Conservation (phyloP, 2,888 invertebrate genomes). For the Lasioglossum oenotherae region DNA sequence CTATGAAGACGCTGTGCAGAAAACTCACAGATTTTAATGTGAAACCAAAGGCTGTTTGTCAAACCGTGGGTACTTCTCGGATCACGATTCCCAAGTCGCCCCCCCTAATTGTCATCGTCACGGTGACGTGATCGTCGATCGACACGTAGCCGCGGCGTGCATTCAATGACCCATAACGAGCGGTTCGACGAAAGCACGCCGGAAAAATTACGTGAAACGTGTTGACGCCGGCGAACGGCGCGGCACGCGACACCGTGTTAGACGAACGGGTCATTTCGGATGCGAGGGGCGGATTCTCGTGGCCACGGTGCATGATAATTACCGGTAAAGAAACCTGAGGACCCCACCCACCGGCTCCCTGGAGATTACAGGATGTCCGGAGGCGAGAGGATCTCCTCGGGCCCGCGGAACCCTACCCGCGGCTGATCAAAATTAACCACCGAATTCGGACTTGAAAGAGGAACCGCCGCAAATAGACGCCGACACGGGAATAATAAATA, state of each 20-base stretch:
- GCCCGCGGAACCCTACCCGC: constrained; percentile 61
- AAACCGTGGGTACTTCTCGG: constrained; percentile 17
- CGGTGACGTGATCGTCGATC: constrained; percentile 30
- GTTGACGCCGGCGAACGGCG: constrained; percentile 61
- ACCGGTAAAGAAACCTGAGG: constrained; percentile 65
- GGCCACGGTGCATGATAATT: constrained; percentile 77
- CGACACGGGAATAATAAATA: constrained; percentile 66
- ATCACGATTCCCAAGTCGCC: constrained; percentile 32
- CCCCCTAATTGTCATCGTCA: constrained; percentile 37
- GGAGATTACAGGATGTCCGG: constrained; percentile 81
- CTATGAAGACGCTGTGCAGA: background rate
- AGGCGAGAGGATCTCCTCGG: constrained; percentile 69
- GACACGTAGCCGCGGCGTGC: constrained; percentile 40
- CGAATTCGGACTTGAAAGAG: constrained; percentile 75
- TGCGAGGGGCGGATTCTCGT: constrained; percentile 72
- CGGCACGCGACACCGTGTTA: constrained; percentile 77
- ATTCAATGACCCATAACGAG: constrained; percentile 62
- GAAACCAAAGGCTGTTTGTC: background rate
- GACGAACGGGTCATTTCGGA: constrained; percentile 74
- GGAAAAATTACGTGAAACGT: constrained; percentile 59
- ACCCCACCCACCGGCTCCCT: constrained; percentile 59
- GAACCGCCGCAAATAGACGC: constrained; percentile 57
- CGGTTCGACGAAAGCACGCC: constrained; percentile 60
- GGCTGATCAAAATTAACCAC: constrained; percentile 72
- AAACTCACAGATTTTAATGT: background rate